These are phyloP conservation scores for Pseudolaguvia tuberculata DNA, from an alignment of 2,113 vertebrate genomes.

Conservation along the genomic window DNA sequence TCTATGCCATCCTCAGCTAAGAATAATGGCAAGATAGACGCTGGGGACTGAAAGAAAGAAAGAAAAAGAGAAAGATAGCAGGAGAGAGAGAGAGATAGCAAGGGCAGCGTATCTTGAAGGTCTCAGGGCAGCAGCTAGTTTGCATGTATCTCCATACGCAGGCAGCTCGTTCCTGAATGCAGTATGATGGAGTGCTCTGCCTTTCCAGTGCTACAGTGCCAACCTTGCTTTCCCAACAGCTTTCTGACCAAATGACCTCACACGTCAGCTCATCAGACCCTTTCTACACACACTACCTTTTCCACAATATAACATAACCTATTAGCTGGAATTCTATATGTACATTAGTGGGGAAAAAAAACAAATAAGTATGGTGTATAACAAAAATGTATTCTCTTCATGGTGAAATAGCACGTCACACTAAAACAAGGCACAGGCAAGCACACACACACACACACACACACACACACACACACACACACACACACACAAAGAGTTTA, in stretches of 20 bases:
- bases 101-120: constrained; percentile 34
- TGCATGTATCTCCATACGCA: constrained; percentile 55
- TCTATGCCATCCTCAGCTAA: not conserved
- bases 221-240: constrained; percentile 50
- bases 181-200: constrained; percentile 49
- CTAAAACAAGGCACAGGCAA: constrained; percentile 6
- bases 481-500: constrained; percentile 56
- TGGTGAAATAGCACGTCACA: constrained; percentile 11
- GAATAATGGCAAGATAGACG: constrained; percentile 28
- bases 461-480: constrained; percentile 39
- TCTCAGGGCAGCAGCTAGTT: constrained; percentile 54
- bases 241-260: constrained; percentile 50
- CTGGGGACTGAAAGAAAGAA: constrained; percentile 20
- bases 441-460: constrained; percentile 28
- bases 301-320: constrained; percentile 16
- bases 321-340: not conserved
- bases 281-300: constrained; percentile 1
- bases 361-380: not conserved
- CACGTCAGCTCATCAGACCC: constrained; percentile 51
- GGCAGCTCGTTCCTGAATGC: constrained; percentile 46
- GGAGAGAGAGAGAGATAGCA: constrained; percentile 13
- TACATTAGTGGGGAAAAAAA: not conserved
- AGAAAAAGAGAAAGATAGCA: constrained; percentile 7
- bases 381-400: not conserved
- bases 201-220: constrained; percentile 37